Evolutionary conservation across 2,113 vertebrate genomes (phyloP), one percentile per base, ranked within the genome.

Genomic region (Heteronetta atricapilla): DNA sequence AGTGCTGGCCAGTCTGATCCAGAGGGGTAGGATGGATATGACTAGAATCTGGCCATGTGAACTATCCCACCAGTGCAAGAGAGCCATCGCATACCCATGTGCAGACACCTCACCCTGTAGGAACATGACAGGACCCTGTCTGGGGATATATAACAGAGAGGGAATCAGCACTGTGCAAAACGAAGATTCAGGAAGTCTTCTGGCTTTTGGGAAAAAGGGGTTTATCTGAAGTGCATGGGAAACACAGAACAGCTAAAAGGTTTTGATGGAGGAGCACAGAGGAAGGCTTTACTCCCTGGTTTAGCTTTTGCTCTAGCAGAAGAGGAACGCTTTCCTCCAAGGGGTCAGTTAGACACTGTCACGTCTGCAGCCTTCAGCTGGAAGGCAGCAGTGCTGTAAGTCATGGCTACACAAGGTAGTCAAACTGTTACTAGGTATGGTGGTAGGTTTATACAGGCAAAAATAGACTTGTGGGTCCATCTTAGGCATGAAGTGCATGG

Each of bases 401-500:
- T 31, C 3, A 1, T 23, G 59, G 66, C 68, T 14, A 29, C 7
- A 56, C 8, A 36, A 56, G 38, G 28, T 12, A 0, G 0, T 72
- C 4, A 1, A 67, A 44, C 8, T 33, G 22, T 31, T 66, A 64
- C 34, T 69, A 66, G 40, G 23, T 62, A 63, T 59, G 76, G 23
- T 5, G 1, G 68, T 62, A 81, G 82, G 59, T 62, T 86, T 77
- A 53, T 52, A 44, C 31, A 69, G 36, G 55, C 2, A 5, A 86
- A 69, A 88, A 40, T 2, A 79, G 55, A 33, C 58, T 21, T 2
- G 1, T 31, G 59, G 63, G 66, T 77, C 19, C 38, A 69, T 28
- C 33, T 66, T 23, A 8, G 70, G 21, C n/a, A 34, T 22, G 33
- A 28, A 58, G 23, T 1, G 2, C 7, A 0, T 13, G 25, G 33